phyloP scores from a whole-genome alignment of 2,888 invertebrate genomes.

The Amphipyra berbera region DNA sequence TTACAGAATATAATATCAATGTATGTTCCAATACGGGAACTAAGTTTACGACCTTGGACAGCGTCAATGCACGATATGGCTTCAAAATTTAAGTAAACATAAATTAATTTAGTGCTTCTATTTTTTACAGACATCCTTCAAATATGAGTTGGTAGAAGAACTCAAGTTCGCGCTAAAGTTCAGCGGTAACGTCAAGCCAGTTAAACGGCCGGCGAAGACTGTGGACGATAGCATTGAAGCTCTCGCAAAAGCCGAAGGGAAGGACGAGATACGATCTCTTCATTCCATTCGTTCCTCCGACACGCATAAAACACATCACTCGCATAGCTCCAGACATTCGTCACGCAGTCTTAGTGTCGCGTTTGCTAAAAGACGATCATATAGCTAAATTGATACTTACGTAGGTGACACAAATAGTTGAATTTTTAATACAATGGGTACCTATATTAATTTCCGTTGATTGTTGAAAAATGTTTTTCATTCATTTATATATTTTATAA shows the following conservation, averaged over 20 bases:
- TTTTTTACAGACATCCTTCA: slow-evolving; percentile 88
- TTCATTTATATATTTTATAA: too few species aligned
- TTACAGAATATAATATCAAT: too few species aligned
- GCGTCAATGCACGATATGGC: too few species aligned
- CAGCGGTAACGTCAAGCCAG: slow-evolving; percentile 91
- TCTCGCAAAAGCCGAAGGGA: slow-evolving; percentile 74
- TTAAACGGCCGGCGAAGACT: slow-evolving; percentile 79
- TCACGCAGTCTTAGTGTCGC: slow-evolving; percentile 78
- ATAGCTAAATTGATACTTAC: slow-evolving; percentile 60
- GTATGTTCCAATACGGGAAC: too few species aligned
- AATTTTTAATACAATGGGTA: too few species aligned
- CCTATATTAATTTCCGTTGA: too few species aligned
- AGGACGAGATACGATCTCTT: slow-evolving; percentile 79
- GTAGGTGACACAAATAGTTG: too few species aligned
- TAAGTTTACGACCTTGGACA: too few species aligned
- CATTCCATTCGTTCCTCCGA: slow-evolving; percentile 75
- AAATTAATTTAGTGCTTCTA: neutral
- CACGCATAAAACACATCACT: slow-evolving; percentile 76
- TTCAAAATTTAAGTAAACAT: too few species aligned
- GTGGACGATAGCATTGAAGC: slow-evolving; percentile 75
- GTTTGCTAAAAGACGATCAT: slow-evolving; percentile 79
- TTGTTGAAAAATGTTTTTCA: too few species aligned
- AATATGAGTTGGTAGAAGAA: slow-evolving; percentile 90
- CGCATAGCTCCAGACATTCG: slow-evolving; percentile 81
- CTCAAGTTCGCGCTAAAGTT: slow-evolving; percentile 91